Base-by-base conservation (phyloP, 2,113 vertebrate genomes). In the Acrocephalus arundinaceus region DNA sequence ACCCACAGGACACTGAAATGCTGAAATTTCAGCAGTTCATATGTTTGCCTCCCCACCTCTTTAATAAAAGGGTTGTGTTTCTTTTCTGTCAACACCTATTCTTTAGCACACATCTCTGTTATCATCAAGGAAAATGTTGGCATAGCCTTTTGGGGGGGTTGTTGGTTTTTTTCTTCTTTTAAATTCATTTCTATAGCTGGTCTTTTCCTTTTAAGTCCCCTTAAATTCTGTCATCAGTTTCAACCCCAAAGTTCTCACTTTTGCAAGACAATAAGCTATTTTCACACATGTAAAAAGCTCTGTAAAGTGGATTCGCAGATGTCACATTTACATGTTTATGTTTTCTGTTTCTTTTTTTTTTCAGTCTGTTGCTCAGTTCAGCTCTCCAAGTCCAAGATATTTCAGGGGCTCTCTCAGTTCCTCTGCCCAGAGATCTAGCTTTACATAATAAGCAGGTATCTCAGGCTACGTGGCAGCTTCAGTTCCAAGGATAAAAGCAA, bases 21-120 rank as follows among this genome's bases (percentile, higher is more conserved):
- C 62, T 94, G 87, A 94, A 55, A 94, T 94, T 96, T 96, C 88
- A 93, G 88, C 96, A 96, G 94, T 95, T 90, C 91, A 93, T 95
- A 90, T 83, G 91, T 94, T 95, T 96, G 82, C 65, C 87, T 96
- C 87, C 57, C 72, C 93, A 92, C 95, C 59, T 88, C 94, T 93
- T 98, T 92, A 82, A 93, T 94, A 89, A 89, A 93, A 96, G 73
- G 84, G 79, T 88, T 96, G 51, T 92, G 80, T 94, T 97, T 97
- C 90, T 98, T 91, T 97, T 94, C 93, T 97, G 94, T 97, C 96
- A 96, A 89, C 96, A 94, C 94, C 90, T 92, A 85, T 97, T 94
- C 94, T 95, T 97, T 94, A 93, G 39, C 71, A 93, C 93, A 96
- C 93, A 97, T 97, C 95, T 95, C 79, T 94, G 93, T 85, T 90